A percentile compares a stretch with the other conserved stretches of the same genome.
Conservation (phyloP, 2,888 invertebrate species). For the Chrysolina haemoptera region DNA sequence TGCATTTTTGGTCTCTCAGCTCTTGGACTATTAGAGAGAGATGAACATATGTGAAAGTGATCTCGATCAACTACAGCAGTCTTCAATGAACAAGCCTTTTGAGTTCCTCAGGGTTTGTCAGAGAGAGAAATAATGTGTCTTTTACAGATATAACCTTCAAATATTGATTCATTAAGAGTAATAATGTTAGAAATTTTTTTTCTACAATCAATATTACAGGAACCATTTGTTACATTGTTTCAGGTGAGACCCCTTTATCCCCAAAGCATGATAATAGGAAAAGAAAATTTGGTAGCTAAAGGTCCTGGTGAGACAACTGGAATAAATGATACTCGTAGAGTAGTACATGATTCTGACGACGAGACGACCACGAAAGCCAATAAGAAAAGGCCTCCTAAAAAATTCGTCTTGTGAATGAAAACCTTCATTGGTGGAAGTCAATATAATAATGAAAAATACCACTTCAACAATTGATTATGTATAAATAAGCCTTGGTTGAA, state of each 20-base stretch:
- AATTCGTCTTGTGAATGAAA: slow-evolving; percentile 30
- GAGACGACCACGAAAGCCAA: slow-evolving; percentile 32
- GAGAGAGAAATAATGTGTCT: too few species aligned
- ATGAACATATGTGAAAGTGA: too few species aligned
- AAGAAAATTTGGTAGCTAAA: slow-evolving; percentile 37
- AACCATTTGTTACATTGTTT: slow-evolving; percentile 32
- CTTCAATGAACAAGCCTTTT: too few species aligned
- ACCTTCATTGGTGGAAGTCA: background rate
- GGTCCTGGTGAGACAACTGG: slow-evolving; percentile 39
- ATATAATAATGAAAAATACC: background rate
- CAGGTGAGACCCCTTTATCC: slow-evolving; percentile 54
- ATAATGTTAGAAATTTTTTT: too few species aligned
- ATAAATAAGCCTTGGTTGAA: background rate
- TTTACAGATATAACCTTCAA: too few species aligned
- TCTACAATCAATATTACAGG: too few species aligned
- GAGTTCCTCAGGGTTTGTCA: too few species aligned
- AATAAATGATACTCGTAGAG: slow-evolving; percentile 43
- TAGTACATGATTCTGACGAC: slow-evolving; percentile 40
- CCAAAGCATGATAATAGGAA: slow-evolving; percentile 53
- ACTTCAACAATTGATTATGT: background rate
- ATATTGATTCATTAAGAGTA: too few species aligned
- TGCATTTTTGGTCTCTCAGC: too few species aligned
- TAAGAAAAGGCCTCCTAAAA: slow-evolving; percentile 32
- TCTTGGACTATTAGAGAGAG: too few species aligned
- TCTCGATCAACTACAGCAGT: too few species aligned